Conservation (phyloP, 1,140 invertebrate genomes). For the Diuraphis noxia region DNA sequence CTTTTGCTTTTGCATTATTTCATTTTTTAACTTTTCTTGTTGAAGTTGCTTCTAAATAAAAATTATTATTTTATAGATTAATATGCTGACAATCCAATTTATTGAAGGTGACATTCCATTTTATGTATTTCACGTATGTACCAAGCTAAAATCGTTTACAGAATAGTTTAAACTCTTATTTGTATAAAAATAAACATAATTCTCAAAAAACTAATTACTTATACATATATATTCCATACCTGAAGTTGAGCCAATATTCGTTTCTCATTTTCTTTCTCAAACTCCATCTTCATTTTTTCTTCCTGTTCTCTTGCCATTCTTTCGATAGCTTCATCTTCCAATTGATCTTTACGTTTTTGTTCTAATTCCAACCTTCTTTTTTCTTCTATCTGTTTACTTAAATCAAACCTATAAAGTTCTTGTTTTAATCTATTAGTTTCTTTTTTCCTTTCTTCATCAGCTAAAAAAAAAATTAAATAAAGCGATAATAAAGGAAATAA, state of each 20-base stretch:
- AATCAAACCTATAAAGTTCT: conserved; percentile 45
- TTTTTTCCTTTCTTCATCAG: conserved; percentile 14
- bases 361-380: conserved; percentile 21
- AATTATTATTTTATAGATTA: background rate
- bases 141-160: background rate
- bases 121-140: background rate
- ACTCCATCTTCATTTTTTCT: conserved; percentile 38
- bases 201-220: background rate
- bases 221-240: conserved; percentile 1
- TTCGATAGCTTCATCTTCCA: conserved; percentile 46
- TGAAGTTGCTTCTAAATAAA: conserved; percentile 14
- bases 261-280: conserved; percentile 38
- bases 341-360: conserved; percentile 9
- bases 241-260: conserved; percentile 15
- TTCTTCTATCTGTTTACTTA: conserved; percentile 45
- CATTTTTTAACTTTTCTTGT: conserved; percentile 49
- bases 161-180: background rate
- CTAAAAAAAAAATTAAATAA: background rate
- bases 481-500: background rate
- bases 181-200: background rate
- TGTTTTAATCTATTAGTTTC: conserved; percentile 29
- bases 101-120: no score
- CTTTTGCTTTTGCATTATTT: conserved; percentile 27
- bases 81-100: background rate
- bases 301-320: conserved; percentile 1